phyloP scores from a whole-genome alignment of 2,888 invertebrate species.

The Rhagophthalmus giganteus region DNA sequence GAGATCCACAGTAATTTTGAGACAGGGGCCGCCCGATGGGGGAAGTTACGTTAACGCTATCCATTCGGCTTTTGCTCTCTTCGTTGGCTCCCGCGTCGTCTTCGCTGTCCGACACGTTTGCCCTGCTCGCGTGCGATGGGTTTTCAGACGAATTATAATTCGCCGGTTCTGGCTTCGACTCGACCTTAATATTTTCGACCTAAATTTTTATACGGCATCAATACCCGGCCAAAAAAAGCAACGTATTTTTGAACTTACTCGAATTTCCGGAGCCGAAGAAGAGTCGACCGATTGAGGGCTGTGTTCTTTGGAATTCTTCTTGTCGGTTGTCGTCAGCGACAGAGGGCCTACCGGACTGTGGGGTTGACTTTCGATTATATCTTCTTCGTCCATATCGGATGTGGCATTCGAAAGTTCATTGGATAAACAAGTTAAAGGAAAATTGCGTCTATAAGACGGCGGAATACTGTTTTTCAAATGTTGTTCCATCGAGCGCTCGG shows the following conservation, averaged over 20 bases:
- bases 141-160: slow-evolving; percentile 57
- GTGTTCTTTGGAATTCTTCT: slow-evolving; percentile 58
- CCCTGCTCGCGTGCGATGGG: slow-evolving; percentile 62
- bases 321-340: slow-evolving; percentile 68
- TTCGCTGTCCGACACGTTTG: slow-evolving; percentile 61
- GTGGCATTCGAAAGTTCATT: slow-evolving; percentile 69
- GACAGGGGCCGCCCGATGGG: slow-evolving; percentile 41
- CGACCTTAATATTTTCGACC: slow-evolving; percentile 47
- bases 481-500: slow-evolving; percentile 58
- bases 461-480: slow-evolving; percentile 67
- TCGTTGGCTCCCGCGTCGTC: slow-evolving; percentile 52
- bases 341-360: slow-evolving; percentile 71
- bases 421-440: slow-evolving; percentile 64
- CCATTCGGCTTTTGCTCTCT: slow-evolving; percentile 44
- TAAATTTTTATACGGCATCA: too few species aligned
- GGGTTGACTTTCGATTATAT: slow-evolving; percentile 59
- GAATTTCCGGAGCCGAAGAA: slow-evolving; percentile 45
- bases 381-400: slow-evolving; percentile 72
- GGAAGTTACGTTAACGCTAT: slow-evolving; percentile 38
- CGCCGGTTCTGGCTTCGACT: slow-evolving; percentile 50
- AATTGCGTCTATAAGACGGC: slow-evolving; percentile 60
- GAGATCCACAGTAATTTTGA: slow-evolving; percentile 48
- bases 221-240: too few species aligned
- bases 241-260: slow-evolving; percentile 47
- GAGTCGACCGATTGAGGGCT: slow-evolving; percentile 54